Conservation (phyloP, 2,113 vertebrate species). For the Dromiciops gliroides region DNA sequence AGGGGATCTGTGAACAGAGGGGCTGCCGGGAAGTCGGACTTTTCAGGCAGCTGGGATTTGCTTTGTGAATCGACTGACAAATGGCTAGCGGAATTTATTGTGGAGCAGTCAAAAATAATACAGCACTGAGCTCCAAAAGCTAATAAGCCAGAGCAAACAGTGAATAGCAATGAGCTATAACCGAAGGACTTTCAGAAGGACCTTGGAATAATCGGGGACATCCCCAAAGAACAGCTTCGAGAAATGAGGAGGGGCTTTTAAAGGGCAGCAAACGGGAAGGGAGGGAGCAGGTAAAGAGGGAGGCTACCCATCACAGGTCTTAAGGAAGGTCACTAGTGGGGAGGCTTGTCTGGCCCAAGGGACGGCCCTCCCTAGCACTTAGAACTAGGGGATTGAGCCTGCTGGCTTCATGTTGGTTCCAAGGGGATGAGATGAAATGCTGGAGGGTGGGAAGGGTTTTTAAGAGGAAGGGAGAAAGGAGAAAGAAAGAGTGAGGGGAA, state of each 20-base stretch:
- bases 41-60: slow-evolving; percentile 55
- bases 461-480: background rate
- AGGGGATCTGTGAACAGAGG: slow-evolving; percentile 54
- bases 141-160: rapidly evolving
- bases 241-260: rapidly evolving
- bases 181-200: background rate
- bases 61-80: slow-evolving; percentile 57
- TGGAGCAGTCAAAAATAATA: slow-evolving; percentile 14
- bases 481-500: background rate
- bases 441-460: background rate
- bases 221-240: background rate
- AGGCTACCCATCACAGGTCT: background rate
- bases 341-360: background rate
- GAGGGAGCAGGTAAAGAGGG: background rate
- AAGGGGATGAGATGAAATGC: background rate
- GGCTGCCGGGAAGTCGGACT: slow-evolving; percentile 37
- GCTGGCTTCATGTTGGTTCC: background rate
- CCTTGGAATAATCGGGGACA: background rate
- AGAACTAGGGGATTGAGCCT: background rate
- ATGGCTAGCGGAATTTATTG: slow-evolving; percentile 43
- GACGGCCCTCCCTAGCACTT: background rate
- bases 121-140: background rate
- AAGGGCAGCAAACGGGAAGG: background rate
- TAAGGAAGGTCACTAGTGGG: background rate
- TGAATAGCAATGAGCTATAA: rapidly evolving